Percentiles rank a stretch among this genome's conserved stretches.
These are phyloP conservation scores for Protomyctophum bolini DNA, from an alignment of 2,113 vertebrate species.

Conservation along the genomic window DNA sequence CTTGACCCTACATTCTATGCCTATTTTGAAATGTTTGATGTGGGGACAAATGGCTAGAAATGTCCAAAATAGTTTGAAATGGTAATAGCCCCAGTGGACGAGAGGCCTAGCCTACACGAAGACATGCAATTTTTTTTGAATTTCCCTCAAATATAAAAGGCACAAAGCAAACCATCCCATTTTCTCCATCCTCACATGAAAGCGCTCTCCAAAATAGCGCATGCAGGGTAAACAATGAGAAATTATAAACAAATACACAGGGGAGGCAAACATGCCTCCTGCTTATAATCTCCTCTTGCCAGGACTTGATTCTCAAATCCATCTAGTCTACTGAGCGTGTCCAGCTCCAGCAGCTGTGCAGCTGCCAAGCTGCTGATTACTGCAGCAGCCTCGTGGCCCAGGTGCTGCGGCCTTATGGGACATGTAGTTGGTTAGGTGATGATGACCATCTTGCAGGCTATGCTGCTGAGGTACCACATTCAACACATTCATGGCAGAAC, in stretches of 20 bases:
- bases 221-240: conserved; percentile 1
- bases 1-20: conserved; percentile 46
- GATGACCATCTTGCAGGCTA: conserved; percentile 24
- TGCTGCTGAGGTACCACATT: conserved; percentile 8
- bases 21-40: conserved; percentile 20
- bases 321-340: conserved; percentile 43
- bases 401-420: conserved; percentile 36
- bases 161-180: conserved; percentile 11
- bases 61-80: conserved; percentile 29
- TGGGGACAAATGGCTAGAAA: conserved; percentile 16
- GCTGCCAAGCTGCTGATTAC: conserved; percentile 35
- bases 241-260: conserved; percentile 6
- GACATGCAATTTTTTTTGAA: conserved; percentile 32
- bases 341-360: conserved; percentile 36
- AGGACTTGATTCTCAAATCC: conserved; percentile 29
- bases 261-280: conserved; percentile 13
- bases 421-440: conserved; percentile 24
- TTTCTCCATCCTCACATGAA: not conserved
- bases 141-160: conserved; percentile 36
- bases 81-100: conserved; percentile 31
- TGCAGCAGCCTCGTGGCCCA: conserved; percentile 24
- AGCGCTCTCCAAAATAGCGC: not conserved
- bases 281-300: conserved; percentile 10
- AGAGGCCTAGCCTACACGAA: conserved; percentile 23
- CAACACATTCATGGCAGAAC: conserved; percentile 4